phyloP scores from a whole-genome alignment of 2,797 vertebrate genomes.

The Melanotaenia pygmaea region DNA sequence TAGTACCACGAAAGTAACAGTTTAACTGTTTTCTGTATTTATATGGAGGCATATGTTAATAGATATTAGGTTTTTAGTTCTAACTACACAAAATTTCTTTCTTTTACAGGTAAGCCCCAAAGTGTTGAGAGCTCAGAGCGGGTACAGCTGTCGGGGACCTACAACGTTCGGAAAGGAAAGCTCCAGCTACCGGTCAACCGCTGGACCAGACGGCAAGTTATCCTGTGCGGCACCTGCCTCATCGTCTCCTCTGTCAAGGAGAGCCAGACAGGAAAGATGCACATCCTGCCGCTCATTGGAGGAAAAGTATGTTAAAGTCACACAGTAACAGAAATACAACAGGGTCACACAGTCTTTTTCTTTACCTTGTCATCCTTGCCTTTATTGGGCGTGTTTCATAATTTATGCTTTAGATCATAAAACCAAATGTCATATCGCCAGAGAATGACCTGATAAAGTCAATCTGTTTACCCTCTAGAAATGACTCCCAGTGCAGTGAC shows the following conservation, averaged over 20 bases:
- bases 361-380: not conserved
- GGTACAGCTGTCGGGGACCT: constrained; percentile 95
- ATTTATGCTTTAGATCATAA: constrained; percentile 38
- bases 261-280: constrained; percentile 96
- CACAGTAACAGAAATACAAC: not conserved
- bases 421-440: constrained; percentile 30
- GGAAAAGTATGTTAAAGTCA: constrained; percentile 89
- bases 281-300: constrained; percentile 95
- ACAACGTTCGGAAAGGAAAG: constrained; percentile 97
- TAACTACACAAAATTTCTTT: constrained; percentile 19
- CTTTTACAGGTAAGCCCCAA: constrained; percentile 91
- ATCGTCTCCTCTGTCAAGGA: constrained; percentile 98
- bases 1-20: not conserved
- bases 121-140: constrained; percentile 90
- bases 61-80: not conserved
- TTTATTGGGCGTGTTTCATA: constrained; percentile 25
- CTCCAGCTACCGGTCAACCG: constrained; percentile 97
- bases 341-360: not conserved
- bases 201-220: constrained; percentile 96
- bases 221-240: constrained; percentile 96
- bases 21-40: not conserved
- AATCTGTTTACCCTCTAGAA: constrained; percentile 26
- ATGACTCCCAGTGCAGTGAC: constrained; percentile 12
- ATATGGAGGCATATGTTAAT: not conserved
- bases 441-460: constrained; percentile 35